Base-by-base conservation (phyloP, 2,797 vertebrate species). In the Poecilia wingei region DNA sequence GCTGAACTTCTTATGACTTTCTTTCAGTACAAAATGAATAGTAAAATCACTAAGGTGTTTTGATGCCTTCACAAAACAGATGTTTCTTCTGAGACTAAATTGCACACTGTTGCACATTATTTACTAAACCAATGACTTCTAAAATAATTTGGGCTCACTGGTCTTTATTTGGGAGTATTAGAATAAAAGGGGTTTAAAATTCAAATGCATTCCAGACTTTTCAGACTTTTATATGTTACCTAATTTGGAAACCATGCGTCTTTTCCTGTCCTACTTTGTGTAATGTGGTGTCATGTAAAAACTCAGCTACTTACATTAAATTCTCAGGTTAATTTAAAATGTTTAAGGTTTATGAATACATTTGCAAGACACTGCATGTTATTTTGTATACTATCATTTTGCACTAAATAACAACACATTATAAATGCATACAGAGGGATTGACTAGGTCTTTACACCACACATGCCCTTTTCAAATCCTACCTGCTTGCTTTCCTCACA, bases 401-500 rank as follows among this genome's bases (percentile, higher is more conserved):
- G 25, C 39, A 69, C 22, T 66, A 66, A 66, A 20, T 66, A 10
- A 66, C 20, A 28, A 4, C 13, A 57, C 49, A n/a, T 59, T 41
- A 57, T 55, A 22, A 75, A 79, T 73, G 25, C 33, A 31, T 41
- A 36, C 71, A 79, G 20, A 74, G 49, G 36, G 72, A 69, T 31
- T 74, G 59, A 61, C 59, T 45, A 28, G 49, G 64, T 49, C 16
- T 25, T 74, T 20, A 43, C 22, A 2, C n/a, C 53, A 33, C 57
- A 55, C 33, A 46, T 79, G 64, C 41, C 78, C 72, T 80, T 80
- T 80, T 43, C 64, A 69, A 57, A 39, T 47, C 36, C 72, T 61
- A 70, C 78, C 78, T 59, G 33, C 79, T 55, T 75, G 75, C 75
- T 86, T 81, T 81, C 75, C 77, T 73, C 74, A 70, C 45, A 88